phyloP scores from a whole-genome alignment of 2,797 vertebrate genomes.

The Tinamus major region DNA sequence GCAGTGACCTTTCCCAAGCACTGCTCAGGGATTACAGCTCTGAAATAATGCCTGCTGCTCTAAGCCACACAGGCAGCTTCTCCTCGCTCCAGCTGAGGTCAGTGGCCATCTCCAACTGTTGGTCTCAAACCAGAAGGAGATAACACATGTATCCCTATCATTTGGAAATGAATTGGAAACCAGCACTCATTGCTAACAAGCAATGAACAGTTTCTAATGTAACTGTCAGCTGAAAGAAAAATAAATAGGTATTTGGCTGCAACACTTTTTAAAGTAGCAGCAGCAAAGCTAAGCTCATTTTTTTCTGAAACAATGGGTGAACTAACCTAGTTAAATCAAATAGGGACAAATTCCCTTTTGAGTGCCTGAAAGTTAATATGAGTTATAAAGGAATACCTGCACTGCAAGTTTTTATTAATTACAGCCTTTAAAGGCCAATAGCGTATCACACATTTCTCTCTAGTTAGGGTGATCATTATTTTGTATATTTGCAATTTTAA shows the following conservation, averaged over 20 bases:
- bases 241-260: neutral
- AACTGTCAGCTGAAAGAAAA: neutral
- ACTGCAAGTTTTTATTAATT: neutral
- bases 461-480: neutral
- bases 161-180: slow-evolving; percentile 16
- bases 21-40: slow-evolving; percentile 26
- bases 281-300: neutral
- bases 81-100: neutral
- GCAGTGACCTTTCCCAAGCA: slow-evolving; percentile 49
- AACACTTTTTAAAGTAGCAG: neutral
- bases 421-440: neutral
- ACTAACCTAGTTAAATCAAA: neutral
- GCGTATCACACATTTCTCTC: neutral
- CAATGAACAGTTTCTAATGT: neutral
- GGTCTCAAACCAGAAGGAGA: neutral
- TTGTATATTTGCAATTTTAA: neutral
- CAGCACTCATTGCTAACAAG: neutral
- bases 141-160: neutral
- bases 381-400: neutral
- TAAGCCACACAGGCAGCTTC: slow-evolving; percentile 3
- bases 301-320: neutral
- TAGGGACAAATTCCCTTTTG: neutral
- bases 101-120: neutral
- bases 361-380: neutral
- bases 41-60: slow-evolving; percentile 19